These are phyloP conservation scores for Rhinopomastus cyanomelas DNA, from an alignment of 2,113 vertebrate genomes.

Conservation along the genomic window DNA sequence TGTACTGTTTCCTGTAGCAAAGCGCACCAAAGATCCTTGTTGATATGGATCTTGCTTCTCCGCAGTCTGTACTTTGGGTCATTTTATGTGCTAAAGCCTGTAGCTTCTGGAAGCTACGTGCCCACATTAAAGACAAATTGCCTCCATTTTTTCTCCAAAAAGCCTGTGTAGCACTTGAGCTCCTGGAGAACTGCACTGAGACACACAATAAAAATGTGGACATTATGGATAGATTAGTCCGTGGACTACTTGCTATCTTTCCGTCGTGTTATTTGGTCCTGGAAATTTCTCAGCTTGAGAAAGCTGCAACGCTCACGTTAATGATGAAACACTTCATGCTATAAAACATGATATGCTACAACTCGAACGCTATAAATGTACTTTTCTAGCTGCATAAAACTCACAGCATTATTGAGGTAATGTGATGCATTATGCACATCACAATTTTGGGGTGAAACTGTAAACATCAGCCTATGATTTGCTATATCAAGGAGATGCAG, in stretches of 20 bases:
- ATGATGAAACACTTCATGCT: background rate
- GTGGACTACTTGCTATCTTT: background rate
- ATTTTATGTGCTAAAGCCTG: background rate
- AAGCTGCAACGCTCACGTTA: background rate
- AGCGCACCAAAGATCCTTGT: background rate
- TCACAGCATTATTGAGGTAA: background rate
- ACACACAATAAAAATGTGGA: background rate
- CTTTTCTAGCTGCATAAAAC: background rate
- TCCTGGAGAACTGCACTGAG: background rate
- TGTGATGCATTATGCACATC: background rate
- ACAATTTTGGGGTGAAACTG: background rate
- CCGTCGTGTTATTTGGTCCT: background rate
- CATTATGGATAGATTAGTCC: background rate
- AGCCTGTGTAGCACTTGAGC: slow-evolving; percentile 20
- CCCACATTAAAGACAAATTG: slow-evolving; percentile 48
- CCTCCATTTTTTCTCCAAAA: slow-evolving; percentile 5
- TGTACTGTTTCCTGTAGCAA: background rate
- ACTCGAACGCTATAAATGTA: background rate
- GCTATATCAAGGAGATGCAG: background rate
- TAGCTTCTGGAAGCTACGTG: background rate
- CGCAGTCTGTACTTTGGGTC: background rate
- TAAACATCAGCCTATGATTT: background rate
- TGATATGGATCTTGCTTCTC: background rate
- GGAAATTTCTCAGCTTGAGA: background rate
- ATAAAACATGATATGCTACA: background rate